A percentile compares a stretch with the other conserved stretches of the same genome.
phyloP scores from a whole-genome alignment of 2,113 vertebrate species.

The Neolamprologus falcicula region DNA sequence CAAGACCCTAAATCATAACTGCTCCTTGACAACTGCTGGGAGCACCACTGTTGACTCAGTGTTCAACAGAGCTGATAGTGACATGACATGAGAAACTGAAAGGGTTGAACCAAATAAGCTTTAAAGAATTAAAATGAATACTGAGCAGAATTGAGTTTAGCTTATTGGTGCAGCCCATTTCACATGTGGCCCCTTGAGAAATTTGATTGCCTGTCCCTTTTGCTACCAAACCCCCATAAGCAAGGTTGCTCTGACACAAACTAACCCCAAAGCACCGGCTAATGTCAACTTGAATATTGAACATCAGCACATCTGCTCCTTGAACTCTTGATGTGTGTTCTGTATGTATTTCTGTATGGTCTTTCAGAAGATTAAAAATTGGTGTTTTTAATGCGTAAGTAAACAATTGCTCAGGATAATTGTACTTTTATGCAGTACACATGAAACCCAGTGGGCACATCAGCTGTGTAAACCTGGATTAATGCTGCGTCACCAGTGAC shows the following conservation, averaged over 20 bases:
- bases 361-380: neutral
- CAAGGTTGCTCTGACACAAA: neutral
- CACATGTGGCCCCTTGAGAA: neutral
- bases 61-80: neutral
- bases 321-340: neutral
- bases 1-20: neutral
- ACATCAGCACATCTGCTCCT: neutral
- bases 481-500: conserved; percentile 4
- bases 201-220: neutral
- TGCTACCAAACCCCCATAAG: neutral
- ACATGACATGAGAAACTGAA: neutral
- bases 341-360: neutral
- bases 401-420: neutral
- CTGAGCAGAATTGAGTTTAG: neutral
- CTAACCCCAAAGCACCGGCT: neutral
- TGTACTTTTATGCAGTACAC: neutral
- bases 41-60: neutral
- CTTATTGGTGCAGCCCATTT: neutral
- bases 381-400: neutral
- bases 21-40: neutral
- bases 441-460: neutral
- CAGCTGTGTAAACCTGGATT: neutral
- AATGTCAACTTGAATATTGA: neutral
- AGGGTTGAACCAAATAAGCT: neutral
- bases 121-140: neutral